A percentile compares a stretch with the other conserved stretches of the same genome.
Evolutionary conservation across 2,113 vertebrate genomes (phyloP).

Genomic region (Penelope pileata): DNA sequence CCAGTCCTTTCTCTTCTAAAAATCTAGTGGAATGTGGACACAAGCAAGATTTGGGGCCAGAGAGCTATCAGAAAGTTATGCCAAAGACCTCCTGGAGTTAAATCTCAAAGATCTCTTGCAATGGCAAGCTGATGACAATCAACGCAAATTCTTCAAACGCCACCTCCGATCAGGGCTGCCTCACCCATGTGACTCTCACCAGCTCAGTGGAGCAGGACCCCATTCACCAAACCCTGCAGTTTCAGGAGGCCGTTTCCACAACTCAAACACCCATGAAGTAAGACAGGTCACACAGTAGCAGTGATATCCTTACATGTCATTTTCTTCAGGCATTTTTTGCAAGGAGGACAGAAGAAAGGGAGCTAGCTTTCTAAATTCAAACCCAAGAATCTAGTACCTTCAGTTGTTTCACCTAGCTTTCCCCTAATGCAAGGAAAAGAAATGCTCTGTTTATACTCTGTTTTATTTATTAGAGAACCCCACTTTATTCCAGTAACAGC

Average conservation of each 20-base stretch:
- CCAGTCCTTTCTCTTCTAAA: background rate
- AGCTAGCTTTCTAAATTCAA: background rate
- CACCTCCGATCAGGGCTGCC: background rate
- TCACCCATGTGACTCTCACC: background rate
- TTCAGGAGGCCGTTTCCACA: background rate
- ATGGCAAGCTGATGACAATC: background rate
- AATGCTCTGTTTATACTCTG: background rate
- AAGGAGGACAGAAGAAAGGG: background rate
- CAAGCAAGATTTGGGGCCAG: background rate
- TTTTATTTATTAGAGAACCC: background rate
- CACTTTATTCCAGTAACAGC: background rate
- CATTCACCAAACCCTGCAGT: background rate
- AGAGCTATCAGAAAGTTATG: background rate
- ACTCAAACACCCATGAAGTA: background rate
- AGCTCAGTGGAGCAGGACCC: background rate
- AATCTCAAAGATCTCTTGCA: background rate
- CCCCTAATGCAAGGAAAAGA: background rate
- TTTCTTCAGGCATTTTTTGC: background rate
- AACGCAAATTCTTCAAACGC: background rate
- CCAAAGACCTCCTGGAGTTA: background rate
- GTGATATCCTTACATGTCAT: background rate
- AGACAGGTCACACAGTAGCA: background rate
- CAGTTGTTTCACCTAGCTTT: background rate
- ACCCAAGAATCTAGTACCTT: background rate
- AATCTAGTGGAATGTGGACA: background rate